Base-by-base conservation (phyloP, 2,797 vertebrate species). In the Mormyrus proboscirostris region DNA sequence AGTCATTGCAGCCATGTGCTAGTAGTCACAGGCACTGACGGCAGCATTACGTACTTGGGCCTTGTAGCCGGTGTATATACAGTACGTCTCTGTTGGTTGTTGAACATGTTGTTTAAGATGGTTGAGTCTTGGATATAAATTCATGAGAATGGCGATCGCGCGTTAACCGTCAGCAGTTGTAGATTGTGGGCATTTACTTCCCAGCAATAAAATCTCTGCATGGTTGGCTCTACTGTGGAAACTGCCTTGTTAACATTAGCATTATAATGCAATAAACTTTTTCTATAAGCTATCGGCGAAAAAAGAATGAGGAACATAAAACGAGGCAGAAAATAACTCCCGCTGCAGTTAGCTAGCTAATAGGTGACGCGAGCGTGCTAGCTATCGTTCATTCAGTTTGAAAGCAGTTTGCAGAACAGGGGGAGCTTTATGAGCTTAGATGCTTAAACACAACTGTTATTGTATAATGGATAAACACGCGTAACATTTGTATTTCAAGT, bases 241-340 rank as follows among this genome's bases (percentile, higher is more conserved):
- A 29, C 22, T 47, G 49, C 47, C 49, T 22, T 84, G 82, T 84
- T 84, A 49, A 84, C 44, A 84, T 49, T 50, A 79, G 73, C 73
- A 47, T 79, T 79, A 79, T 79, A 79, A 79, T 79, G 73, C 38
- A 79, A 79, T 79, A 79, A 79, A 79, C 73, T 7, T 84, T 29
- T 47, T 84, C 82, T 29, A 50, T 25, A 25, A 79, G 73, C 73
- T 44, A 47, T 79, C 16, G 16, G 73, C 16, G 73, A 79, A 25
- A 47, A 51, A 84, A 12, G 49, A 84, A 84, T 49, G 82, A 84
- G 47, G n/a, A 50, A 49, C 82, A 84, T 84, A 49, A 84, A 49
- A 51, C 1, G 79, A 50, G 82, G 47, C 73, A 84, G 44, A 84
- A 51, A 84, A n/a, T 84, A 2, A 44, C 44, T 22, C 49, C 14